Percentiles rank a stretch among this genome's conserved stretches.
Conservation (phyloP, 2,113 vertebrate species). For the Rafetus swinhoei region DNA sequence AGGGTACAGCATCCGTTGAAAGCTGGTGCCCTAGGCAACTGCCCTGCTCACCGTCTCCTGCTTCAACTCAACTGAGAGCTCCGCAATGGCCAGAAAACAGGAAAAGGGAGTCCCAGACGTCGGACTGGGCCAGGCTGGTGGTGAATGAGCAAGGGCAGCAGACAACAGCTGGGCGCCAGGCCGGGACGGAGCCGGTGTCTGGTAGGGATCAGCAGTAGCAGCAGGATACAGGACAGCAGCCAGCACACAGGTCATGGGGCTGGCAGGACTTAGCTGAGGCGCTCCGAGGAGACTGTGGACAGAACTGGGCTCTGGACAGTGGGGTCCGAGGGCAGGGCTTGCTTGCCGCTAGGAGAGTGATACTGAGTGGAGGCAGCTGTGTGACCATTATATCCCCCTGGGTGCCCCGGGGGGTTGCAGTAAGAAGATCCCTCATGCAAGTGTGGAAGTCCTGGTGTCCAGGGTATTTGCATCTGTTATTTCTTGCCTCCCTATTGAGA, state of each 20-base stretch:
- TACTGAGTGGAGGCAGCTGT: background rate
- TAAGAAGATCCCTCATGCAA: background rate
- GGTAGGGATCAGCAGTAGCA: background rate
- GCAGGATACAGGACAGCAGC: no score
- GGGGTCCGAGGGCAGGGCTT: background rate
- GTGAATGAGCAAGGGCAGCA: background rate
- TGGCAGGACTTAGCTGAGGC: background rate
- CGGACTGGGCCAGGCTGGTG: background rate
- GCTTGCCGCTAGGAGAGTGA: background rate
- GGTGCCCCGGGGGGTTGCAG: background rate
- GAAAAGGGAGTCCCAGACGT: background rate
- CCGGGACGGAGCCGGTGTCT: background rate
- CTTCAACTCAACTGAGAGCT: background rate
- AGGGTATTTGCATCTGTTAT: background rate
- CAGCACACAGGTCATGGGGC: background rate
- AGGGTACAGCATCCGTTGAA: background rate
- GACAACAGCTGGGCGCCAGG: background rate
- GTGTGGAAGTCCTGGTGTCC: background rate
- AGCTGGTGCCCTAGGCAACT: background rate
- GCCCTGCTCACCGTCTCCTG: background rate
- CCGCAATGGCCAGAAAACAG: background rate
- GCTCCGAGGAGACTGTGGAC: background rate
- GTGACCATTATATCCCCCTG: background rate
- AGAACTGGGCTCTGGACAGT: background rate
- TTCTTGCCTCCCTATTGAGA: background rate